Percentiles rank a stretch among this genome's conserved stretches.
Evolutionary conservation across 2,888 invertebrate species (phyloP).

Genomic region (Agrotis puta): DNA sequence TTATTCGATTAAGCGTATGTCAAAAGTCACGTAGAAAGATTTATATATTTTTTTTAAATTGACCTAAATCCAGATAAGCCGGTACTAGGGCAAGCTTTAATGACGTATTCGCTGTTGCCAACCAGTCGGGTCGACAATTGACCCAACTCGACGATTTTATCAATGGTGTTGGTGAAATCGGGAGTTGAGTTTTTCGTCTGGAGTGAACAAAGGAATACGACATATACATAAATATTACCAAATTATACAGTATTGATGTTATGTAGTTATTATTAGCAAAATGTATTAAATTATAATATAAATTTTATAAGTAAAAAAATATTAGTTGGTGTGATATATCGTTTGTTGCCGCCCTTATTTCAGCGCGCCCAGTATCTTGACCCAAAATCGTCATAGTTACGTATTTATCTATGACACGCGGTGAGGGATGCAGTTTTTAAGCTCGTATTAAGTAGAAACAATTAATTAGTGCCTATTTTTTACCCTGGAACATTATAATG

Average conservation of each 20-base stretch:
- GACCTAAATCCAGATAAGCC: slow-evolving; percentile 47
- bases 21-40: slow-evolving; percentile 7
- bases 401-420: slow-evolving; percentile 21
- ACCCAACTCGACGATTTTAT: slow-evolving; percentile 52
- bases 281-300: neutral
- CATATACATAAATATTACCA: neutral
- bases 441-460: neutral
- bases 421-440: slow-evolving; percentile 21
- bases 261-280: neutral
- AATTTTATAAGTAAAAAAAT: neutral
- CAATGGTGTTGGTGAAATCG: slow-evolving; percentile 40
- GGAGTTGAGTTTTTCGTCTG: slow-evolving; percentile 31
- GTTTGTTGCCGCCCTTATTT: slow-evolving; percentile 51
- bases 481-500: neutral
- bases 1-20: slow-evolving; percentile 1
- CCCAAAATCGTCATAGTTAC: slow-evolving; percentile 45
- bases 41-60: slow-evolving; percentile 37
- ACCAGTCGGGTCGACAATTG: slow-evolving; percentile 42
- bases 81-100: slow-evolving; percentile 49
- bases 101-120: slow-evolving; percentile 48
- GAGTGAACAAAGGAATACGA: slow-evolving; percentile 48
- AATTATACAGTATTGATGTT: neutral
- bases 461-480: neutral
- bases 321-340: neutral
- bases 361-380: slow-evolving; percentile 30